phyloP scores from a whole-genome alignment of 2,888 invertebrate genomes.

The Macrophya annulata region DNA sequence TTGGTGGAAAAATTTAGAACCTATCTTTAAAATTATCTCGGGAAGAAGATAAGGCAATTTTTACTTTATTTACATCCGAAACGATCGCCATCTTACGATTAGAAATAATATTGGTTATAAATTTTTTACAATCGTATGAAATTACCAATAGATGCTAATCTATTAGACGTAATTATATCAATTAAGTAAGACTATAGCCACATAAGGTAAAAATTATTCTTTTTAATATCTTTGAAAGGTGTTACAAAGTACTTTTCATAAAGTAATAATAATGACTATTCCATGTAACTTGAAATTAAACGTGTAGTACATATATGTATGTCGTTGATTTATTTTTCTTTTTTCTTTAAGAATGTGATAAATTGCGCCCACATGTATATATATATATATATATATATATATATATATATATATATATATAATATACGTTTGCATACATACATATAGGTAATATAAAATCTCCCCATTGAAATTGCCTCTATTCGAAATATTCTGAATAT shows the following conservation, averaged over 20 bases:
- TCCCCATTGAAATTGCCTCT: constrained; percentile 52
- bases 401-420: background rate
- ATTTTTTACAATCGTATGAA: background rate
- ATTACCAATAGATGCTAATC: background rate
- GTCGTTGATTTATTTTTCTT: constrained; percentile 28
- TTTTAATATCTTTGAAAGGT: constrained; percentile 5
- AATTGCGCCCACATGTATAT: constrained; percentile 23
- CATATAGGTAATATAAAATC: constrained; percentile 32
- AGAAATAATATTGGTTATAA: background rate
- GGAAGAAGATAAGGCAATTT: background rate
- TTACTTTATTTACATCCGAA: background rate
- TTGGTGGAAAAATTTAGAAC: background rate
- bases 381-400: background rate
- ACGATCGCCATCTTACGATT: background rate
- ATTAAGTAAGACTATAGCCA: background rate
- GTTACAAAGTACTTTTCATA: constrained; percentile 4
- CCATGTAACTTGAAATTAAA: constrained; percentile 33
- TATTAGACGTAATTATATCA: background rate
- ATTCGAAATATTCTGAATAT: constrained; percentile 50
- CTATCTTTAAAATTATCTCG: background rate
- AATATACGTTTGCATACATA: too few relatives aligned
- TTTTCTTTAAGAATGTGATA: constrained; percentile 44
- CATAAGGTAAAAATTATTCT: background rate
- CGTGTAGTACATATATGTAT: background rate
- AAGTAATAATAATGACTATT: constrained; percentile 18